Conservation (phyloP, 2,113 vertebrate species). For the Montifringilla adamsi region DNA sequence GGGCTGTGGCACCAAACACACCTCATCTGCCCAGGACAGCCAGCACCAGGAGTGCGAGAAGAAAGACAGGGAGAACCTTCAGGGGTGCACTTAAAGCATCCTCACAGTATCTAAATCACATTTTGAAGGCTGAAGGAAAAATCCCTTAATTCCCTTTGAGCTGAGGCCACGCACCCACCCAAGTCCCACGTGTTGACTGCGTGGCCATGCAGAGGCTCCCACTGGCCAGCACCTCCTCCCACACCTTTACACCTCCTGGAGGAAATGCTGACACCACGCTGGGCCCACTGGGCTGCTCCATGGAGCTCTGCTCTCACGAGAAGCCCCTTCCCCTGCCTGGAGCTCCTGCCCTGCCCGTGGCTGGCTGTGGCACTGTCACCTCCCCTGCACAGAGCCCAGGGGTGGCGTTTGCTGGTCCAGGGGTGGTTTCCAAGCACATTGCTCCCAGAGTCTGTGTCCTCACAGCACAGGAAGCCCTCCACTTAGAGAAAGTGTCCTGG, state of each 20-base stretch:
- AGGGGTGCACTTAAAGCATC: neutral
- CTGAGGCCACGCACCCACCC: fast-evolving
- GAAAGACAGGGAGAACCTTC: too few species aligned
- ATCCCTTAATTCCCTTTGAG: neutral
- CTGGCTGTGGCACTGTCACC: fast-evolving
- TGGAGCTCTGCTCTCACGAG: neutral
- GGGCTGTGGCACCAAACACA: fast-evolving
- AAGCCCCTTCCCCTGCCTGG: neutral
- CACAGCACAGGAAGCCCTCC: fast-evolving
- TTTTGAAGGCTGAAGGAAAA: neutral
- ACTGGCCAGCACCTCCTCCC: fast-evolving
- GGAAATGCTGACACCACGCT: neutral
- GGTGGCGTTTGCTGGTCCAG: fast-evolving
- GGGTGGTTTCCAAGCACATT: fast-evolving
- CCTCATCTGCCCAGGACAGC: neutral
- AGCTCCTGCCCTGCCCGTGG: neutral
- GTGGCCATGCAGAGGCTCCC: fast-evolving
- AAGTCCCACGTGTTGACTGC: fast-evolving
- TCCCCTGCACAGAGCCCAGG: fast-evolving
- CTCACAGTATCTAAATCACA: fast-evolving
- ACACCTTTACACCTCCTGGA: neutral
- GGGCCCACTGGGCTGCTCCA: neutral
- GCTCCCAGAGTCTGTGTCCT: neutral
- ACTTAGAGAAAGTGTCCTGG: neutral
- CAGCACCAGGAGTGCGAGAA: neutral